These are phyloP conservation scores for Thera britannica DNA, from an alignment of 2,888 invertebrate genomes.

Conservation along the genomic window DNA sequence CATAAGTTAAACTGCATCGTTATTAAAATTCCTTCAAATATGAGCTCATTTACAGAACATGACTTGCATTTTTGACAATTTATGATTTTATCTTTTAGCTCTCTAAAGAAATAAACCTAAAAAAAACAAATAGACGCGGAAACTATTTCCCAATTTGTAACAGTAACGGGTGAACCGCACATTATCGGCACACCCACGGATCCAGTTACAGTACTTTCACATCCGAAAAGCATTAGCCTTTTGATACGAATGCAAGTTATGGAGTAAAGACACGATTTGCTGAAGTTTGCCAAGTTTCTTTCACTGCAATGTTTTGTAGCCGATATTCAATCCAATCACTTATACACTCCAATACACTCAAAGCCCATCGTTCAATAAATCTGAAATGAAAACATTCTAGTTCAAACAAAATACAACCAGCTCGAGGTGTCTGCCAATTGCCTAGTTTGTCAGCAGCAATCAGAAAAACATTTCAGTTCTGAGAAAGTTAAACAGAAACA, in stretches of 20 bases:
- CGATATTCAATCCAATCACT: not conserved
- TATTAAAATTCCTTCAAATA: too few species aligned
- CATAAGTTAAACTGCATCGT: too few species aligned
- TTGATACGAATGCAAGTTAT: constrained; percentile 13
- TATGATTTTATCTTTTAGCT: not conserved
- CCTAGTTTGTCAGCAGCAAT: constrained; percentile 7
- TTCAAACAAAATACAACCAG: constrained; percentile 2
- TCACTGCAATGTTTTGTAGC: not conserved
- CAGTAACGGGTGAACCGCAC: constrained; percentile 4
- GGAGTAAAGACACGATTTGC: not conserved
- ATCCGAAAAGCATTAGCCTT: constrained; percentile 18
- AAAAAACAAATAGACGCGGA: not conserved
- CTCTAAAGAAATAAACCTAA: not conserved
- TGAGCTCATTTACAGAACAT: too few species aligned
- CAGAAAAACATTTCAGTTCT: too few species aligned
- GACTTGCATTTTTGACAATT: too few species aligned
- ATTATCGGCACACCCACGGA: constrained; percentile 13
- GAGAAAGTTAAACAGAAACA: not conserved
- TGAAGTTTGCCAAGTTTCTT: constrained; percentile 12
- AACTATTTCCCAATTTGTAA: constrained; percentile 14
- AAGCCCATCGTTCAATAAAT: not conserved
- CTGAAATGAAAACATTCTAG: not conserved
- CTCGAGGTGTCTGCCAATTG: constrained; percentile 7
- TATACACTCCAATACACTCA: not conserved
- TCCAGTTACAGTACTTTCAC: not conserved